Evolutionary conservation across 2,797 vertebrate genomes (phyloP), one percentile per base, ranked within the genome.

Genomic region (Hydrocynus forskahlii): DNA sequence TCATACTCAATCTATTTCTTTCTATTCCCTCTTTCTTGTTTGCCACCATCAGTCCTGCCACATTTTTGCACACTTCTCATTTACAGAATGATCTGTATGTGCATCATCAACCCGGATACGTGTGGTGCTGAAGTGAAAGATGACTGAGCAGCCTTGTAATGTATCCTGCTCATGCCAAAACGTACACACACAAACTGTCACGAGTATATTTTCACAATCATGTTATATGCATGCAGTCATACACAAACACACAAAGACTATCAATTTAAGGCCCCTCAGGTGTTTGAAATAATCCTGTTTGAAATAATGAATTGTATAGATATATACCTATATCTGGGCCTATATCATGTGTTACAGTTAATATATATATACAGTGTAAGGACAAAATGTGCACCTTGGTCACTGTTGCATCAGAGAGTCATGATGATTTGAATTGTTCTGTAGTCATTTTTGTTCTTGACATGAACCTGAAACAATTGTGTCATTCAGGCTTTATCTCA

Each of bases 131-230:
- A 13, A 66, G 57, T 77, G 43, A 82, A 71, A 54, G 13, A n/a
- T 55, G 48, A 35, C 13, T 54, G 35, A 57, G 54, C 52, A 73
- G 54, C n/a, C 59, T 57, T 59, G 1, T 54, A 55, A 25, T 14
- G 17, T 59, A n/a, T 59, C 7, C 6, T 63, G 25, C 35, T 25
- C 23, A 12, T 45, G 17, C 50, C 60, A 9, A 38, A 9, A 19
- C 50, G 77, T 70, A 68, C 74, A 68, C 74, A 66, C 75, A 57
- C 77, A 76, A 84, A 45, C 40, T 73, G 63, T 83, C 38, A 86
- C 83, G 74, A 81, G 57, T 55, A 68, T 62, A 75, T 40, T n/a
- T 75, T 69, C 64, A 78, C 59, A 69, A 70, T 21, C 7, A 80
- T 60, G 83, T 78, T 62, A 70, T 52, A 67, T 74, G 77, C 62